These are phyloP conservation scores for Pluvianellus socialis DNA, from an alignment of 2,113 vertebrate genomes.

Conservation along the genomic window DNA sequence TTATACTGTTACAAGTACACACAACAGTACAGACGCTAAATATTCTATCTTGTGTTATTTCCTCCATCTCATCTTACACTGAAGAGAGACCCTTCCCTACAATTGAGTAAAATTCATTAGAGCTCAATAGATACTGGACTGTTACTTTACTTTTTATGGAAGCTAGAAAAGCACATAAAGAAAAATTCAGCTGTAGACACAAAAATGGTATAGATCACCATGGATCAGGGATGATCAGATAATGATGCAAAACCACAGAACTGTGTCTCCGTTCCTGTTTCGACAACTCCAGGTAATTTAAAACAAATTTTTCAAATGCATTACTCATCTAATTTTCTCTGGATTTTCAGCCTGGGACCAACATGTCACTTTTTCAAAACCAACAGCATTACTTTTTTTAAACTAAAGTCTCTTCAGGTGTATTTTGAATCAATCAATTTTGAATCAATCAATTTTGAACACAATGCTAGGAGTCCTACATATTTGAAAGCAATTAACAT, in stretches of 20 bases:
- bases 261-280: not conserved
- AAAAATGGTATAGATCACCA: not conserved
- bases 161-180: not conserved
- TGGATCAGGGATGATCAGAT: not conserved
- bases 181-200: not conserved
- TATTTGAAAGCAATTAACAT: not conserved
- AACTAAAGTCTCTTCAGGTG: not conserved
- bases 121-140: not conserved
- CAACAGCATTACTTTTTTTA: not conserved
- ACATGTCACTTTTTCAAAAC: not conserved
- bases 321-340: not conserved
- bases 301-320: not conserved
- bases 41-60: not conserved
- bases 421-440: not conserved
- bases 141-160: not conserved
- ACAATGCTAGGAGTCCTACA: not conserved
- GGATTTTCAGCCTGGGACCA: not conserved
- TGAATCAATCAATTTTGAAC: not conserved
- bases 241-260: not conserved
- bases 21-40: not conserved
- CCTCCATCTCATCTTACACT: not conserved
- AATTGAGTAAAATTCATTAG: not conserved
- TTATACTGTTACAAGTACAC: not conserved
- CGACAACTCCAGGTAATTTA: not conserved
- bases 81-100: not conserved